Conservation (phyloP, 2,888 invertebrate genomes). For the Ametastegia equiseti region DNA sequence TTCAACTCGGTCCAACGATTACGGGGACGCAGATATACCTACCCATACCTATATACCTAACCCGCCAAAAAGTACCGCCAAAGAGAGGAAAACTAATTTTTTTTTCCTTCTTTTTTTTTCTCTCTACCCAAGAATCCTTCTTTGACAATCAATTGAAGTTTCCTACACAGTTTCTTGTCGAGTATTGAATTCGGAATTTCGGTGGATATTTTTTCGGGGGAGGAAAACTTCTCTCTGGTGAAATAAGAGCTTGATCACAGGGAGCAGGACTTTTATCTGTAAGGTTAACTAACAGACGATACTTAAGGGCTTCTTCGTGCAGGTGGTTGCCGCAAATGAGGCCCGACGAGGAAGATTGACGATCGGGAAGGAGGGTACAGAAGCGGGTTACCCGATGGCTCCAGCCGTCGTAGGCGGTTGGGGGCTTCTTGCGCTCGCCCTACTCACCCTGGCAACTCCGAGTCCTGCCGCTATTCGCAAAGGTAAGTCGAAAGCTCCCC, state of each 20-base stretch:
- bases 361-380: conserved; percentile 56
- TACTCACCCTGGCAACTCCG: conserved; percentile 71
- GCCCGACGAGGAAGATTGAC: conserved; percentile 68
- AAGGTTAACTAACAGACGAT: not conserved
- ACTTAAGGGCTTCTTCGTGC: conserved; percentile 49
- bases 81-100: conserved; percentile 22
- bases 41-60: not conserved
- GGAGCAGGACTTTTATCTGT: not conserved
- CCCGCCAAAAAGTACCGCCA: not conserved
- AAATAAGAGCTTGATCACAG: not conserved
- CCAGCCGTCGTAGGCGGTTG: conserved; percentile 57
- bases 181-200: not conserved
- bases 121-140: not conserved
- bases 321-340: conserved; percentile 68
- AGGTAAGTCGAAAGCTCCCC: conserved; percentile 64
- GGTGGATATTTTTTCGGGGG: not conserved
- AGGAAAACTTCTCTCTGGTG: not conserved
- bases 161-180: too few relatives aligned
- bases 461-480: conserved; percentile 72
- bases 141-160: too few relatives aligned
- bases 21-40: not conserved
- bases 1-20: conserved; percentile 26
- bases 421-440: conserved; percentile 68
- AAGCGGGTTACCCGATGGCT: conserved; percentile 59
- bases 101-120: not conserved